Percentiles rank a stretch among this genome's conserved stretches.
These are phyloP conservation scores for Callaeas wilsoni DNA, from an alignment of 2,113 vertebrate species.

Conservation along the genomic window DNA sequence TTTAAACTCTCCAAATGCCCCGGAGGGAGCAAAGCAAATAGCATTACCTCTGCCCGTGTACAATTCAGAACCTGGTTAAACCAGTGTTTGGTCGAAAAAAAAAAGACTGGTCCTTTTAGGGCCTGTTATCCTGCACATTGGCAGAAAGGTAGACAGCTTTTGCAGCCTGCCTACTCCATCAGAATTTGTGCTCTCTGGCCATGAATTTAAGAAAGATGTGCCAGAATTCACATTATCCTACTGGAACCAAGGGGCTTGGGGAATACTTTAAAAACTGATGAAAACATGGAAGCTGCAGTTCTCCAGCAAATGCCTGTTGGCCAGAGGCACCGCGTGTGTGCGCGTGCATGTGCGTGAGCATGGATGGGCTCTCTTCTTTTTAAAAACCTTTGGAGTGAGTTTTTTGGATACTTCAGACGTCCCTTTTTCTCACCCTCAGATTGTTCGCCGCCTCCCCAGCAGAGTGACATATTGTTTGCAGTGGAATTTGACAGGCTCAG, in stretches of 20 bases:
- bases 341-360: background rate
- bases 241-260: background rate
- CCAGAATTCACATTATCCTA: constrained; percentile 16
- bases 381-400: constrained; percentile 47
- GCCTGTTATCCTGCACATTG: background rate
- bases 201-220: background rate
- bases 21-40: background rate
- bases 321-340: background rate
- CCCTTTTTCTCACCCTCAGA: constrained; percentile 67
- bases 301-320: background rate
- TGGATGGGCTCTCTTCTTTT: constrained; percentile 38
- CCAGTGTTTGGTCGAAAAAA: background rate
- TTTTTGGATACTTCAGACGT: constrained; percentile 62
- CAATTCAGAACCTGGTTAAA: background rate
- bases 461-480: constrained; percentile 69
- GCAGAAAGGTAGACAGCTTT: background rate
- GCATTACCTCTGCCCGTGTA: background rate
- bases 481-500: constrained; percentile 69
- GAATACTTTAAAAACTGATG: constrained; percentile 34
- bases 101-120: background rate
- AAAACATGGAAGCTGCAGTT: constrained; percentile 30
- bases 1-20: background rate
- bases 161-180: background rate
- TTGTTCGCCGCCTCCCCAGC: constrained; percentile 62
- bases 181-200: background rate